These are phyloP conservation scores for Actinostola sp. DNA, from an alignment of 92 coral and sea anemone species.

Conservation along the genomic window DNA sequence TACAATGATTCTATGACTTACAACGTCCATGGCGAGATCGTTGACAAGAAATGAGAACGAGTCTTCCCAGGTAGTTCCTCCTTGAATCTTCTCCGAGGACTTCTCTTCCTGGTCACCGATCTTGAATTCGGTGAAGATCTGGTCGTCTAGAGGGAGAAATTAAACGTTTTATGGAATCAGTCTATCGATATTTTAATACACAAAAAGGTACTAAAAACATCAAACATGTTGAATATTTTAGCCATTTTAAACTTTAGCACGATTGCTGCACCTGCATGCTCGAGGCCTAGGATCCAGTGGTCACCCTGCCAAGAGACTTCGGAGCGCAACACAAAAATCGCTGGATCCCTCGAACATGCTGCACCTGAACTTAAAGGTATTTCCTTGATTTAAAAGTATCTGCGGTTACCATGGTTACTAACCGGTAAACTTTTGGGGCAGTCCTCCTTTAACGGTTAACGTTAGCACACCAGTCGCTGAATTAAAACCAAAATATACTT, in stretches of 20 bases:
- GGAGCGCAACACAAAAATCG: too few species aligned
- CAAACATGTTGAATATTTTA: too few species aligned
- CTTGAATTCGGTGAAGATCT: constrained; percentile 73
- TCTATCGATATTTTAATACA: not conserved
- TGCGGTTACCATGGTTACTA: not conserved
- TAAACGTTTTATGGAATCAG: not conserved
- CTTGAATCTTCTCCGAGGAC: constrained; percentile 71
- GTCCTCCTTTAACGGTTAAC: constrained; percentile 74
- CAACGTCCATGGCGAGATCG: constrained; percentile 79
- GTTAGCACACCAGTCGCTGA: constrained; percentile 84
- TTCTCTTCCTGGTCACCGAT: constrained; percentile 88
- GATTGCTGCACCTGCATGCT: too few species aligned
- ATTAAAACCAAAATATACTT: too few species aligned
- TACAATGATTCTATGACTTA: constrained; percentile 13
- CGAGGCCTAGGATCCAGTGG: too few species aligned
- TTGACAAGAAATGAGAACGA: constrained; percentile 78
- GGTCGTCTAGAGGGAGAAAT: constrained; percentile 57
- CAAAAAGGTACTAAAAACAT: too few species aligned
- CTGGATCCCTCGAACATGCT: too few species aligned
- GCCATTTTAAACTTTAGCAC: too few species aligned
- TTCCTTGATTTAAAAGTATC: not conserved
- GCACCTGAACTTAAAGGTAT: too few species aligned
- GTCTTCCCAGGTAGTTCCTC: constrained; percentile 76
- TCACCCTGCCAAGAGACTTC: too few species aligned
- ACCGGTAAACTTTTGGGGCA: constrained; percentile 74